These are phyloP conservation scores for Microcebus lehilahytsara DNA, from an alignment of 2,113 vertebrate genomes.

Conservation along the genomic window DNA sequence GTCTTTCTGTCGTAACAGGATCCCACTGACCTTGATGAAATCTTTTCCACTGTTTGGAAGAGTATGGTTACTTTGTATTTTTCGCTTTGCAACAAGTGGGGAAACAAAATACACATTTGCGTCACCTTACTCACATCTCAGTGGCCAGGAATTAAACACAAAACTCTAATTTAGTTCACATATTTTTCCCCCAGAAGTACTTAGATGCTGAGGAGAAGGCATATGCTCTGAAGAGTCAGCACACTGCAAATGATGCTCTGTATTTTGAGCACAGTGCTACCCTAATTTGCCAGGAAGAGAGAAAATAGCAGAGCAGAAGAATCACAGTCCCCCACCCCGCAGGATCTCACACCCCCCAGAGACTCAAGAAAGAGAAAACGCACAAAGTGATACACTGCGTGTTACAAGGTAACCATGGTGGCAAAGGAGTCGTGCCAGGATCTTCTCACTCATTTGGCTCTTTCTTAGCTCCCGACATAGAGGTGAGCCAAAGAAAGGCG, in stretches of 20 bases:
- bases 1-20: conserved; percentile 61
- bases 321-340: conserved; percentile 36
- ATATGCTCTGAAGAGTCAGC: conserved; percentile 67
- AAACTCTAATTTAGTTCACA: conserved; percentile 51
- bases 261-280: conserved; percentile 43
- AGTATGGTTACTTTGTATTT: conserved; percentile 66
- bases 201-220: conserved; percentile 70
- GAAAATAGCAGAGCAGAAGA: conserved; percentile 15
- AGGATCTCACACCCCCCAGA: conserved; percentile 60
- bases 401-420: conserved; percentile 70
- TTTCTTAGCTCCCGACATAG: conserved; percentile 63
- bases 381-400: conserved; percentile 54
- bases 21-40: conserved; percentile 66
- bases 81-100: conserved; percentile 62
- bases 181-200: conserved; percentile 46
- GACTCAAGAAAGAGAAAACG: conserved; percentile 55
- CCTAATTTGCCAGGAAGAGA: conserved; percentile 57
- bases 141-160: conserved; percentile 74
- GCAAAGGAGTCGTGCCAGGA: conserved; percentile 64
- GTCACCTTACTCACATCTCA: conserved; percentile 63
- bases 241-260: background rate
- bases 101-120: conserved; percentile 68
- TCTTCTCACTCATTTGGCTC: conserved; percentile 72
- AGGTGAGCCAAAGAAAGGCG: conserved; percentile 76
- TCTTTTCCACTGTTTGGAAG: conserved; percentile 71